A percentile compares a stretch with the other conserved stretches of the same genome.
These are phyloP conservation scores for Griposia aprilina DNA, from an alignment of 2,888 invertebrate genomes.

Conservation along the genomic window DNA sequence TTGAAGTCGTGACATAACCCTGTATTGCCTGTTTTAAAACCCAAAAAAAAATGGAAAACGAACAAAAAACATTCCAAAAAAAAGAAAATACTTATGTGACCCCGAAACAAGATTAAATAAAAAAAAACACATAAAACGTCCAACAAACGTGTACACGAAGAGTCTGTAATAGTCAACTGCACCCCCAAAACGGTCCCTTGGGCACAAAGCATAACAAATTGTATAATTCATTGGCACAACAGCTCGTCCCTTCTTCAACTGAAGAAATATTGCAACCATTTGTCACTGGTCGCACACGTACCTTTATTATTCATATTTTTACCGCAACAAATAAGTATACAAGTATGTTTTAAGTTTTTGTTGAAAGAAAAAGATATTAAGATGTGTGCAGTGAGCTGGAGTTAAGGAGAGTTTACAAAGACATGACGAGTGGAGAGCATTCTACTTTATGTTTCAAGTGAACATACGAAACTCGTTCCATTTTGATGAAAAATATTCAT, in stretches of 20 bases:
- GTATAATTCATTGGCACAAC: slow-evolving; percentile 77
- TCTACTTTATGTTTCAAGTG: not conserved
- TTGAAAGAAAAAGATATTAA: not conserved
- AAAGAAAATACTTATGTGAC: not conserved
- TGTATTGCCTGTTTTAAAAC: not conserved
- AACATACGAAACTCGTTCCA: not conserved
- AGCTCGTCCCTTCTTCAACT: slow-evolving; percentile 71
- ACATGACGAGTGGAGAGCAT: not conserved
- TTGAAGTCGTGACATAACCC: not conserved
- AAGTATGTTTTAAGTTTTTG: slow-evolving; percentile 24
- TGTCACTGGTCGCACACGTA: slow-evolving; percentile 69
- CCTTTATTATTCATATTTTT: slow-evolving; percentile 68
- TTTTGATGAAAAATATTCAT: too few species aligned
- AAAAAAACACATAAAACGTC: slow-evolving; percentile 10
- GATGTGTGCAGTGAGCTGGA: not conserved
- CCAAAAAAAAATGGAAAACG: not conserved
- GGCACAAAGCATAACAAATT: slow-evolving; percentile 80
- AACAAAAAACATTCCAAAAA: not conserved
- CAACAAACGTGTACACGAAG: slow-evolving; percentile 22
- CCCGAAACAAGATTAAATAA: not conserved
- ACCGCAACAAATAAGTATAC: slow-evolving; percentile 19
- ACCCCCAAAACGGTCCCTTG: slow-evolving; percentile 36
- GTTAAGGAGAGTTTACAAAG: not conserved
- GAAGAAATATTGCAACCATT: slow-evolving; percentile 77
- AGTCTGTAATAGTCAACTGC: slow-evolving; percentile 36